phyloP scores from a whole-genome alignment of 2,797 vertebrate species.

The Bryconaethiops microstoma region DNA sequence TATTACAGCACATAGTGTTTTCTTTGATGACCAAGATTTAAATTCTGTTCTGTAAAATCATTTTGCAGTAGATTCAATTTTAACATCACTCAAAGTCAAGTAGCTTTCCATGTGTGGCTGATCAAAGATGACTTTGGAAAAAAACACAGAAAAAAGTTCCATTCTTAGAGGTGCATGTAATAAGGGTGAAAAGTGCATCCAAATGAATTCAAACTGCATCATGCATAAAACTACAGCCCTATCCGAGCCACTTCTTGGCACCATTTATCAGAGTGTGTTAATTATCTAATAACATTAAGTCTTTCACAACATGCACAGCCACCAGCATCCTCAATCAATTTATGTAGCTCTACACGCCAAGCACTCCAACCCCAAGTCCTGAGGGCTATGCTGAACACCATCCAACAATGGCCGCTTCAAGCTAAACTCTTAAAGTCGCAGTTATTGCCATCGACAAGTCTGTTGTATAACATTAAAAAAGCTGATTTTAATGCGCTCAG shows the following conservation, averaged over 20 bases:
- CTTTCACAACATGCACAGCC: slow-evolving; percentile 78
- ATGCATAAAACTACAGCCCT: slow-evolving; percentile 90
- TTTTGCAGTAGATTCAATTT: too few species aligned
- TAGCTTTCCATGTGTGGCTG: too few species aligned
- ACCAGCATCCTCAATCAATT: slow-evolving; percentile 46
- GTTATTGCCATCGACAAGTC: background rate
- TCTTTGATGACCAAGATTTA: too few species aligned
- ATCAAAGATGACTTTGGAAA: too few species aligned
- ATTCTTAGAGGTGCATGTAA: slow-evolving; percentile 71
- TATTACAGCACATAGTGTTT: too few species aligned
- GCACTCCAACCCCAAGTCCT: slow-evolving; percentile 53
- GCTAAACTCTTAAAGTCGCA: background rate
- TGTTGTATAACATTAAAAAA: background rate
- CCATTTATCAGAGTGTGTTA: slow-evolving; percentile 98
- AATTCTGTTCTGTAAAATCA: too few species aligned
- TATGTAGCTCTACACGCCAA: slow-evolving; percentile 49
- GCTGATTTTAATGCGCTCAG: background rate
- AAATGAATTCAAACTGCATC: slow-evolving; percentile 88
- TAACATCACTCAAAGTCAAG: too few species aligned
- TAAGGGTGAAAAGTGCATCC: slow-evolving; percentile 87
- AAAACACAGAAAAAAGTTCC: background rate
- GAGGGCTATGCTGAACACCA: slow-evolving; percentile 36
- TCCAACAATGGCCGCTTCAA: background rate
- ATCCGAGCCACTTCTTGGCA: slow-evolving; percentile 94
- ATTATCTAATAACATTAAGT: slow-evolving; percentile 98